Conservation (phyloP, 2,888 invertebrate species). For the Lydus trimaculatus region DNA sequence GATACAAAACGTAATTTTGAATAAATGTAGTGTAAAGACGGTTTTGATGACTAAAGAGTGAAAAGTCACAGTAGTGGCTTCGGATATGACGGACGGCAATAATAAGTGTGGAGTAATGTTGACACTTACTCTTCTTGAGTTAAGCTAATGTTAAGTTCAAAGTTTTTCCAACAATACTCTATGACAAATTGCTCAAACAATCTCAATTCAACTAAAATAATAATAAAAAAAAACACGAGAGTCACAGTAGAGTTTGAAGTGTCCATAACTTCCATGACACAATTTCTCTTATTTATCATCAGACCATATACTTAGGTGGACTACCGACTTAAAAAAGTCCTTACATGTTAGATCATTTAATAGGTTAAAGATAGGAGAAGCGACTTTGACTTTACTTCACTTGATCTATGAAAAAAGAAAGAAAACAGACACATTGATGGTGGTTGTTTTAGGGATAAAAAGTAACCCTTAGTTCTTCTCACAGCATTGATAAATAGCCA, state of each 20-base stretch:
- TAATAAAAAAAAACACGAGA: no score
- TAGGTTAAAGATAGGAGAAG: background rate
- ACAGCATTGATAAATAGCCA: slow-evolving; percentile 36
- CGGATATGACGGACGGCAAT: slow-evolving; percentile 31
- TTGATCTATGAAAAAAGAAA: slow-evolving; percentile 10
- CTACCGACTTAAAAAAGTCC: background rate
- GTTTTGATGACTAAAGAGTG: slow-evolving; percentile 30
- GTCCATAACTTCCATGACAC: slow-evolving; percentile 14
- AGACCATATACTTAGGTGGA: background rate
- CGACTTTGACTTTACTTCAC: no score
- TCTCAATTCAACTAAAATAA: background rate
- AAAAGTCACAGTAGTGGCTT: slow-evolving; percentile 16
- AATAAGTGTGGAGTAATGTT: slow-evolving; percentile 23
- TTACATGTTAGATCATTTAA: background rate
- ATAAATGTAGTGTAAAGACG: slow-evolving; percentile 30
- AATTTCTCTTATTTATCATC: slow-evolving; percentile 10
- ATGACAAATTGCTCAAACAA: slow-evolving; percentile 10
- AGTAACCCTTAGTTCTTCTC: slow-evolving; percentile 31
- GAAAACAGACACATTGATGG: slow-evolving; percentile 35
- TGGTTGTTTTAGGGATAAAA: background rate
- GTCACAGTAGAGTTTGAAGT: no score
- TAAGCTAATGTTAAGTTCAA: background rate
- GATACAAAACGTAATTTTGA: slow-evolving; percentile 28
- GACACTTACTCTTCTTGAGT: background rate
- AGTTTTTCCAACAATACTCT: background rate